phyloP scores from a whole-genome alignment of 1,140 invertebrate species.

The Pogonomyrmex barbatus region DNA sequence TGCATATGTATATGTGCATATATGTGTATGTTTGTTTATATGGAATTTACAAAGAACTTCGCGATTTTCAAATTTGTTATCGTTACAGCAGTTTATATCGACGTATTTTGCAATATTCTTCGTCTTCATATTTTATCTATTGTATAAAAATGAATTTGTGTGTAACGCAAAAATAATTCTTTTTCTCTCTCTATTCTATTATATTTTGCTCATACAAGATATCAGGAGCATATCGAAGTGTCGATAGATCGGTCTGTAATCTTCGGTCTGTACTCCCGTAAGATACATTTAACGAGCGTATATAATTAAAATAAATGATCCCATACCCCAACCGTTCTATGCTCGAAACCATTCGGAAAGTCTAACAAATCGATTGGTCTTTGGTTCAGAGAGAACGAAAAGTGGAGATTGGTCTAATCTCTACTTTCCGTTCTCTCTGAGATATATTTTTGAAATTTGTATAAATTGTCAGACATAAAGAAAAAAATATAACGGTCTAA shows the following conservation, averaged over 20 bases:
- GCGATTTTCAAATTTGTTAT: conserved; percentile 22
- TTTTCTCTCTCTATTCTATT: conserved; percentile 7
- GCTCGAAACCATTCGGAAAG: conserved; percentile 66
- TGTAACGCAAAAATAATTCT: conserved; percentile 36
- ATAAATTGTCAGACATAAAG: conserved; percentile 11
- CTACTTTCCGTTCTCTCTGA: conserved; percentile 18
- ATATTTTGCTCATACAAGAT: conserved; percentile 23
- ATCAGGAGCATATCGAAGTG: not conserved
- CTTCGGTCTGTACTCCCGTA: not conserved
- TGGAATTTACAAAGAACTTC: conserved; percentile 15
- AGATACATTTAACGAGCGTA: conserved; percentile 69
- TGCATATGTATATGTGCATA: not conserved
- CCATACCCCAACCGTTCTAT: not conserved
- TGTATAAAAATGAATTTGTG: not conserved
- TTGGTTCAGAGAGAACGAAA: not conserved
- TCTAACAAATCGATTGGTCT: conserved; percentile 71
- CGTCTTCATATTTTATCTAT: not conserved
- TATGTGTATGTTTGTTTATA: not conserved
- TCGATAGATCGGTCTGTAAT: conserved; percentile 57
- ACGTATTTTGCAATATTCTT: conserved; percentile 25
- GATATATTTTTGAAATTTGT: conserved; percentile 21
- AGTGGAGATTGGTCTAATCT: conserved; percentile 3
- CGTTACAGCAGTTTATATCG: conserved; percentile 10
- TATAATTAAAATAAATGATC: conserved; percentile 73
- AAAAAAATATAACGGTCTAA: not conserved